A percentile compares a stretch with the other conserved stretches of the same genome.
phyloP scores from a whole-genome alignment of 2,113 vertebrate genomes.

The Phainopepla nitens region DNA sequence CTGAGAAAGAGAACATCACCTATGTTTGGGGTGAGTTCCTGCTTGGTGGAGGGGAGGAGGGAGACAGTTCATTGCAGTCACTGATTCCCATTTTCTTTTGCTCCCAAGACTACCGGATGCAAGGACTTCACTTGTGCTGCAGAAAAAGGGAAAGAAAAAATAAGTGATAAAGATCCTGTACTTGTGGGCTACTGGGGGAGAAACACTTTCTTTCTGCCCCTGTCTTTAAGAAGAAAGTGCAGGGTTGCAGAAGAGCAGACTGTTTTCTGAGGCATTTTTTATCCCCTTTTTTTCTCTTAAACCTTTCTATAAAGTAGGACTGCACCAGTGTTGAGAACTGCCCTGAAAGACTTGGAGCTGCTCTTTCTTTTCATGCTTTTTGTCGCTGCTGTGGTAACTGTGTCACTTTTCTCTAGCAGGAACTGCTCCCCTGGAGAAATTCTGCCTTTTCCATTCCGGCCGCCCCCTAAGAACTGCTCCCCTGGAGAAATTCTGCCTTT shows the following conservation, averaged over 20 bases:
- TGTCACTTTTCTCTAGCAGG: accelerated
- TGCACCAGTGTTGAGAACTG: background rate
- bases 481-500: background rate
- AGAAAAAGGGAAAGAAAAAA: background rate
- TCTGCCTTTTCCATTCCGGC: too few species aligned
- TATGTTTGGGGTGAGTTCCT: background rate
- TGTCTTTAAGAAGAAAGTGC: background rate
- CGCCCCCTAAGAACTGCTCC: background rate
- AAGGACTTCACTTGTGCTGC: background rate
- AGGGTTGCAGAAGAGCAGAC: background rate
- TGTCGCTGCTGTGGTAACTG: background rate
- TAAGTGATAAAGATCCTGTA: background rate
- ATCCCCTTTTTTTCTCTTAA: background rate
- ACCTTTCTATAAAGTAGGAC: background rate
- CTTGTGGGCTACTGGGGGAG: background rate
- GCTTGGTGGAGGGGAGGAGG: background rate
- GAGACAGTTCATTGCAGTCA: background rate
- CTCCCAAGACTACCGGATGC: background rate
- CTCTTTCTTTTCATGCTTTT: background rate
- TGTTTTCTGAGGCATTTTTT: background rate
- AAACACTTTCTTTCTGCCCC: background rate
- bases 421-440: background rate
- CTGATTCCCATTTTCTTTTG: background rate
- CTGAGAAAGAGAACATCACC: background rate
- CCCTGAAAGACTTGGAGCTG: background rate